These are phyloP conservation scores for Ceramica pisi DNA, from an alignment of 2,888 invertebrate species.

Conservation along the genomic window DNA sequence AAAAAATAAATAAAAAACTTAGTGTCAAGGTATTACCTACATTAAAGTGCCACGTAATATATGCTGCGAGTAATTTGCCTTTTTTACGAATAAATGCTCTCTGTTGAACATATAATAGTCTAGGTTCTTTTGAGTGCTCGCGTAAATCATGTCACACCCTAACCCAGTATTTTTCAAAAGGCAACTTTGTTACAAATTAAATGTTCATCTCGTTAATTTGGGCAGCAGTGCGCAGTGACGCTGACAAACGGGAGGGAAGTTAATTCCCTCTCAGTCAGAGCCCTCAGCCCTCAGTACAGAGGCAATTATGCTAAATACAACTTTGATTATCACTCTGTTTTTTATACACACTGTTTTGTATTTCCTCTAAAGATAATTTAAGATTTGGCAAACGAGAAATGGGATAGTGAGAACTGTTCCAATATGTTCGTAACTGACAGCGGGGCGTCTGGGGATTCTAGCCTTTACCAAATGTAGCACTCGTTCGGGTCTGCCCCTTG, in stretches of 20 bases:
- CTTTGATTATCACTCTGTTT: conserved; percentile 39
- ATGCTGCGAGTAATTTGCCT: too few species aligned
- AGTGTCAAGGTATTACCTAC: too few species aligned
- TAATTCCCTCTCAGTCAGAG: conserved; percentile 37
- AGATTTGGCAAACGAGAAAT: background rate
- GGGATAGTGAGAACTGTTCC: background rate
- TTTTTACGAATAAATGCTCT: too few species aligned
- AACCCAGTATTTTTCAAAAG: conserved; percentile 39
- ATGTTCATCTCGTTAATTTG: conserved; percentile 53
- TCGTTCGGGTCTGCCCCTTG: background rate
- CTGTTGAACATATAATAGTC: too few species aligned
- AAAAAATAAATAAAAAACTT: too few species aligned
- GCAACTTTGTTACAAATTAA: conserved; percentile 56
- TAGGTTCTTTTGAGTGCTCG: background rate
- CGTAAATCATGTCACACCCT: conserved; percentile 1
- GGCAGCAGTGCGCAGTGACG: conserved; percentile 26
- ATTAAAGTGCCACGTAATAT: too few species aligned
- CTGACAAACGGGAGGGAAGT: conserved; percentile 51
- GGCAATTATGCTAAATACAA: conserved; percentile 32
- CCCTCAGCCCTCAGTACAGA: conserved; percentile 12
- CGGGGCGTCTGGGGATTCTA: too few species aligned
- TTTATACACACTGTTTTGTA: conserved; percentile 7
- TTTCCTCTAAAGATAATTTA: background rate
- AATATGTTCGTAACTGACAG: too few species aligned
- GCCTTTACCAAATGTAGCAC: too few species aligned